A percentile compares a stretch with the other conserved stretches of the same genome.
phyloP scores from a whole-genome alignment of 2,113 vertebrate species.

The Semnopithecus entellus region DNA sequence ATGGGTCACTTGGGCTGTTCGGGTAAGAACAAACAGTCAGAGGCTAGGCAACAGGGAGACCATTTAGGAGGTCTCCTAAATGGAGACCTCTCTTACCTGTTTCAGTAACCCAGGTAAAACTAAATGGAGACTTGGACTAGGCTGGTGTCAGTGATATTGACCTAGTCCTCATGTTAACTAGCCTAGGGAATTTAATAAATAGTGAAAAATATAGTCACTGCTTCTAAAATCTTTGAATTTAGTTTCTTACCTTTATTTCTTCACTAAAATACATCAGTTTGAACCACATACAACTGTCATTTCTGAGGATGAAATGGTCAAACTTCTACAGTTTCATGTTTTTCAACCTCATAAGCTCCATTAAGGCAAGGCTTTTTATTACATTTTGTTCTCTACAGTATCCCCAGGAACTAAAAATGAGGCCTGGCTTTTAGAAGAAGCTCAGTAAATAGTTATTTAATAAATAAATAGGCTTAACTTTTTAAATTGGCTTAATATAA shows the following conservation, averaged over 20 bases:
- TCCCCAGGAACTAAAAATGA: not conserved
- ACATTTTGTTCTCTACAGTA: not conserved
- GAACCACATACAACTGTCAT: not conserved
- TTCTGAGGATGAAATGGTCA: not conserved
- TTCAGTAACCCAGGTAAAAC: not conserved
- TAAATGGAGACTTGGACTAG: not conserved
- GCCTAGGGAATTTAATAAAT: not conserved
- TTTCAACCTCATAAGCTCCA: not conserved
- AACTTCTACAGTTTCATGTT: not conserved
- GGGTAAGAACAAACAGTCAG: not conserved
- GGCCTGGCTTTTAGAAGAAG: not conserved
- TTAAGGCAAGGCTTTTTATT: not conserved
- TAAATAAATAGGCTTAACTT: not conserved
- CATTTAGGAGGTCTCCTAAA: not conserved
- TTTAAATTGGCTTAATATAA: not conserved
- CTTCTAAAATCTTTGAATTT: not conserved
- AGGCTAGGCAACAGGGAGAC: not conserved
- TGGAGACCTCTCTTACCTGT: too few species aligned
- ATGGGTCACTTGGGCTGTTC: not conserved
- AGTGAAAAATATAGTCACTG: not conserved
- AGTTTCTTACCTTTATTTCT: not conserved
- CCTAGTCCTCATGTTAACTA: not conserved
- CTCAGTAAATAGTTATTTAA: not conserved
- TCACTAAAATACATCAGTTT: not conserved
- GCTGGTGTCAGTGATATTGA: not conserved